phyloP scores from a whole-genome alignment of 2,888 invertebrate genomes.

The Dolomedes plantarius region DNA sequence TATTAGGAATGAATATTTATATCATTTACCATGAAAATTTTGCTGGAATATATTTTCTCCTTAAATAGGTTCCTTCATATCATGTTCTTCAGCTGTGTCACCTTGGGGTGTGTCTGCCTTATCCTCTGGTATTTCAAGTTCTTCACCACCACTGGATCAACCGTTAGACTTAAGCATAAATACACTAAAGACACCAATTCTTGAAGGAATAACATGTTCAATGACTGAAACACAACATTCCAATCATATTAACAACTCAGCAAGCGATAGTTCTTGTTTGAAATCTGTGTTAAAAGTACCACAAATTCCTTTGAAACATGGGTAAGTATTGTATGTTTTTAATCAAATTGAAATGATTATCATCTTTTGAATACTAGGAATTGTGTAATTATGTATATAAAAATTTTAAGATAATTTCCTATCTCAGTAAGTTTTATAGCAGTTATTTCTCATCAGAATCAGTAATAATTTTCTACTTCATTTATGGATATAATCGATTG shows the following conservation, averaged over 20 bases:
- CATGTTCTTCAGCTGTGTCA: slow-evolving; percentile 57
- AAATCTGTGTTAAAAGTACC: slow-evolving; percentile 74
- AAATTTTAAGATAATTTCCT: too few species aligned
- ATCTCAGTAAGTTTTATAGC: too few species aligned
- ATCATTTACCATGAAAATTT: too few species aligned
- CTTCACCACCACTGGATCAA: slow-evolving; percentile 72
- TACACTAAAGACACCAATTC: slow-evolving; percentile 51
- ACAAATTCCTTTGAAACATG: slow-evolving; percentile 73
- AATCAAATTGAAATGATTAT: too few species aligned
- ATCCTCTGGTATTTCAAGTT: slow-evolving; percentile 52
- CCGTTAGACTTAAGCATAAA: slow-evolving; percentile 74
- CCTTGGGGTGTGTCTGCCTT: slow-evolving; percentile 65
- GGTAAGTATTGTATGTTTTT: slow-evolving; percentile 67
- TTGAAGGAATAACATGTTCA: slow-evolving; percentile 25
- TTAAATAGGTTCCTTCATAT: slow-evolving; percentile 58
- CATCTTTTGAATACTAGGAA: too few species aligned
- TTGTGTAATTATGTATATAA: too few species aligned
- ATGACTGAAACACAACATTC: slow-evolving; percentile 31
- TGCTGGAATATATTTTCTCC: too few species aligned
- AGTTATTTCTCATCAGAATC: too few species aligned
- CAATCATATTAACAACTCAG: neutral
- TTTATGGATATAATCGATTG: too few species aligned
- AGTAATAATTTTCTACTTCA: too few species aligned
- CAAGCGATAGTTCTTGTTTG: slow-evolving; percentile 34
- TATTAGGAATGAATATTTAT: too few species aligned